These are phyloP conservation scores for Ceyx erithaca DNA, from an alignment of 2,797 vertebrate genomes.

Conservation along the genomic window DNA sequence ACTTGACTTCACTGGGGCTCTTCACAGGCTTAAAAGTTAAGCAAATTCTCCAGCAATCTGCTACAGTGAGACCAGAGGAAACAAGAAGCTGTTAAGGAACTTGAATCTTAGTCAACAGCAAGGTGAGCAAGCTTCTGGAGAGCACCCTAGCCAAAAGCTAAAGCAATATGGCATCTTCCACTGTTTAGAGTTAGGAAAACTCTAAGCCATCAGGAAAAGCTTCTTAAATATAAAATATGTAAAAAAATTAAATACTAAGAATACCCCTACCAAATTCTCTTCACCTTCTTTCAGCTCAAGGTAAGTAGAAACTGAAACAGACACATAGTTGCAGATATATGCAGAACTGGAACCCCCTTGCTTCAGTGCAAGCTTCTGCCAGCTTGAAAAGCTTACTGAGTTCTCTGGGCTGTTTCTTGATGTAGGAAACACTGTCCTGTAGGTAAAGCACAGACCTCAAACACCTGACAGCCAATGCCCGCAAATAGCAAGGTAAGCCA, in stretches of 20 bases:
- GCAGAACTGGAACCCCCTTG: background rate
- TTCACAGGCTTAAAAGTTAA: background rate
- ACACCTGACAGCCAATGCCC: background rate
- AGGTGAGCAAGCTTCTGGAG: background rate
- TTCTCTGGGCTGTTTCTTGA: background rate
- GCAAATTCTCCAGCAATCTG: conserved; percentile 1
- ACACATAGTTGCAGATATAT: background rate
- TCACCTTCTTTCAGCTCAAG: background rate
- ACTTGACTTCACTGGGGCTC: conserved; percentile 23
- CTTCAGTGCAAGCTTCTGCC: background rate
- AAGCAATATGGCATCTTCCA: background rate
- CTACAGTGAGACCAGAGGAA: background rate
- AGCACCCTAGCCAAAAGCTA: background rate
- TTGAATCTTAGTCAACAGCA: background rate
- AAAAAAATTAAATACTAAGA: background rate
- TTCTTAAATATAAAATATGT: background rate
- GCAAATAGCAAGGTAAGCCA: background rate
- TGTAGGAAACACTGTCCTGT: background rate
- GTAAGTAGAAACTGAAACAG: background rate
- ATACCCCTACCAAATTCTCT: background rate
- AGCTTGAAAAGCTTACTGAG: background rate
- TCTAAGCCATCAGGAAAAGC: background rate
- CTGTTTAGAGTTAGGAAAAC: background rate
- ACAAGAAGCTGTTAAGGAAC: background rate
- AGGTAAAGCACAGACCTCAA: background rate